Percentiles rank a stretch among this genome's conserved stretches.
phyloP scores from a whole-genome alignment of 2,888 invertebrate species.

The Torymus auratus region DNA sequence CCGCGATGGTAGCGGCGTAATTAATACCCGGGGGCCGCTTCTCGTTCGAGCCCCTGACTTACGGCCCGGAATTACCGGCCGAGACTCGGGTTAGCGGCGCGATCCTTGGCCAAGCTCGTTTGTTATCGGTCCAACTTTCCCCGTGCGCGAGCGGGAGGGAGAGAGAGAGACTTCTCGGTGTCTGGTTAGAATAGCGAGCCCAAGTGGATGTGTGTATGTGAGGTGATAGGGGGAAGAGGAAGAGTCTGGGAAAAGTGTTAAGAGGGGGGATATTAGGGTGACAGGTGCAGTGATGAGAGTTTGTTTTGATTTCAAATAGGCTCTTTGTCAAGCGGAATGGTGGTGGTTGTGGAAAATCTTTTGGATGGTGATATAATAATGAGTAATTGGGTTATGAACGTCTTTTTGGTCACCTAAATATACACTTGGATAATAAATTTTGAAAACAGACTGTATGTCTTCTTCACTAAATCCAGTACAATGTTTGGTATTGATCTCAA shows the following conservation, averaged over 20 bases:
- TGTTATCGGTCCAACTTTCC: slow-evolving; percentile 70
- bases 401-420: background rate
- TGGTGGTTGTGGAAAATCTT: no score
- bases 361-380: no score
- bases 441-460: no score
- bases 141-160: background rate
- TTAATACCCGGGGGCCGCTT: slow-evolving; percentile 75
- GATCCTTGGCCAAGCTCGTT: slow-evolving; percentile 63
- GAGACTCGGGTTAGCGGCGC: slow-evolving; percentile 68
- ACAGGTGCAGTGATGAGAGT: no score
- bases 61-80: slow-evolving; percentile 55
- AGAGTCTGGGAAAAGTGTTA: no score
- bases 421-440: no score
- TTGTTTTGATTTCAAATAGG: no score
- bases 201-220: background rate
- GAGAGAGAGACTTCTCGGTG: slow-evolving; percentile 27
- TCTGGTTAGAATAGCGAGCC: background rate
- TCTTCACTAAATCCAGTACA: no score
- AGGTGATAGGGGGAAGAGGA: background rate
- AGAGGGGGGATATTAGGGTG: no score
- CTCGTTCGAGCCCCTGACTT: slow-evolving; percentile 75
- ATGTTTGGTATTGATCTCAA: no score
- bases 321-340: no score
- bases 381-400: no score
- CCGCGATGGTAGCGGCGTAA: slow-evolving; percentile 73